Evolutionary conservation across 2,888 invertebrate genomes (phyloP), one percentile per base, ranked within the genome.

Genomic region (Caradrina clavipalpis): DNA sequence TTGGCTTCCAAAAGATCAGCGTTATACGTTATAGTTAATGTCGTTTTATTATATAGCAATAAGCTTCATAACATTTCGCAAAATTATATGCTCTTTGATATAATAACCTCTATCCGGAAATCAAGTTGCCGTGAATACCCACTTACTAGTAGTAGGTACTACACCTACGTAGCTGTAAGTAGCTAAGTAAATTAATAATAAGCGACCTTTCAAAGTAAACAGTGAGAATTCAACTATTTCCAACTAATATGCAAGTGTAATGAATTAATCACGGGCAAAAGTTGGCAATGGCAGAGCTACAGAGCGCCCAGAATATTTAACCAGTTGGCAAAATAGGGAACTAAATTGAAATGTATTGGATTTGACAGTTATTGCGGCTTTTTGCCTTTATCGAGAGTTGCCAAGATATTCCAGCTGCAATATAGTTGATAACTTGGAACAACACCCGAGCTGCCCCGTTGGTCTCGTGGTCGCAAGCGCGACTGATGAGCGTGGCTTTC

Each of bases 211-310:
- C 6, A 21, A 62, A 60, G 53, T 19, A 64, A 66, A 60, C n/a
- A 42, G 5, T 13, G 19, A 19, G 17, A 50, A 26, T 42, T 55
- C 51, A 76, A 71, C 72, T 77, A 68, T 47, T 51, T 11, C 21
- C 4, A 71, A 83, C 60, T 73, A 77, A 68, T 81, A 77, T 75
- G 74, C 73, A 76, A 78, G 63, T 80, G 57, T 72, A 69, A 84
- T 73, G 47, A 61, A 69, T 59, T 73, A 65, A 66, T 67, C 59
- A 58, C 47, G 59, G 11, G 45, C 53, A 68, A 79, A 76, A 58
- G 35, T 69, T 73, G 39, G 26, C 42, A 45, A 19, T n/a, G 8
- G 11, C 15, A 51, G 22, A 50, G 22, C 31, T 49, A 67, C 35
- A 66, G 26, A 13, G 22, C 6, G 51, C 58, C 15, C 53, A 26